A percentile compares a stretch with the other conserved stretches of the same genome.
Conservation (phyloP, 2,113 vertebrate species). For the Oreochromis spilurus region DNA sequence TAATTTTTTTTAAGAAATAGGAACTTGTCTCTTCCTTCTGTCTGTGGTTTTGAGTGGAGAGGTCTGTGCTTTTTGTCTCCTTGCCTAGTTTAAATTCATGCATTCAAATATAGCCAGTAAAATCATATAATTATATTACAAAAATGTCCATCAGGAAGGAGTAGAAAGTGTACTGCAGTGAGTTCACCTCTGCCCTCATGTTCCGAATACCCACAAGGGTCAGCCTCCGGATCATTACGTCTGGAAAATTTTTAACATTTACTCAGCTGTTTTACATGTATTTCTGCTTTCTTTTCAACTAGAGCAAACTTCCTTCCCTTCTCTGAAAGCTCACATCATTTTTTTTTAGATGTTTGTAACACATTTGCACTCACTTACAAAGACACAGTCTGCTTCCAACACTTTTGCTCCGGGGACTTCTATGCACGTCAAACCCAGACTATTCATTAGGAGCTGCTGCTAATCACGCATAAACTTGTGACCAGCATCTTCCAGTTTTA, state of each 20-base stretch:
- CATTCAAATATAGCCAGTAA: not conserved
- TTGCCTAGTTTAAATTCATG: not conserved
- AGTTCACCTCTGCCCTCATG: constrained; percentile 13
- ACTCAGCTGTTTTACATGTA: not conserved
- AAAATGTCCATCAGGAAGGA: not conserved
- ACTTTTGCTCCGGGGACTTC: constrained; percentile 25
- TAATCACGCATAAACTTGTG: constrained; percentile 36
- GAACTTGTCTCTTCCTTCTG: not conserved
- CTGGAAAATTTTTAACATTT: not conserved
- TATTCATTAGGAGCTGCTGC: constrained; percentile 40
- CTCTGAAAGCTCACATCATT: not conserved
- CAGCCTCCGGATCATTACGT: not conserved
- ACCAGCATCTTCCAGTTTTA: constrained; percentile 45
- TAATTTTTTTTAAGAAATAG: not conserved
- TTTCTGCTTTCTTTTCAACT: not conserved
- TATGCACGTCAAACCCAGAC: constrained; percentile 44
- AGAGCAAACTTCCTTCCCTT: not conserved
- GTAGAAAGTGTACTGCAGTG: constrained; percentile 7
- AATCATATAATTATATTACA: not conserved
- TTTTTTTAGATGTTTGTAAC: not conserved
- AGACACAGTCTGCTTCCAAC: constrained; percentile 17
- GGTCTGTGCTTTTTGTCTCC: not conserved
- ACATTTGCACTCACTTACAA: not conserved
- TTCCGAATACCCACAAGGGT: not conserved
- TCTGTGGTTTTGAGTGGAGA: not conserved